phyloP scores from a whole-genome alignment of 2,797 vertebrate genomes.

The Nasua narica region DNA sequence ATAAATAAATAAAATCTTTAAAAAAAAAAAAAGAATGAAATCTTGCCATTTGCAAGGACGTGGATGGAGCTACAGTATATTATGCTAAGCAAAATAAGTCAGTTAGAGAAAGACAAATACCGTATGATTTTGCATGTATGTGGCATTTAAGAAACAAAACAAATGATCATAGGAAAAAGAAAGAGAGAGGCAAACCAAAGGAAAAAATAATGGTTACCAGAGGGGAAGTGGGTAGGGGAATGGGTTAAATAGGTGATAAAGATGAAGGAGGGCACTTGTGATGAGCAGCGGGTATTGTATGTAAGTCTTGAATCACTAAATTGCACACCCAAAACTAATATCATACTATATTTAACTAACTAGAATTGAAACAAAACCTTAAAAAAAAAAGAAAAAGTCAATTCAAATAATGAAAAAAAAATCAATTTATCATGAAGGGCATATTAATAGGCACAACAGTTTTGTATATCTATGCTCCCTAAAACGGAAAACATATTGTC shows the following conservation, averaged over 20 bases:
- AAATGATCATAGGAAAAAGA: not conserved
- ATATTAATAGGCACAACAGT: not conserved
- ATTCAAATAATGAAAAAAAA: constrained; percentile 29
- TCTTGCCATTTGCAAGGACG: not conserved
- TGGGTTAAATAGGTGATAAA: not conserved
- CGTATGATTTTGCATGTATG: not conserved
- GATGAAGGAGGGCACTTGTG: not conserved
- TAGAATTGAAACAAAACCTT: not conserved
- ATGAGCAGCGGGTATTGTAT: not conserved
- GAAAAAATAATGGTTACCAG: not conserved
- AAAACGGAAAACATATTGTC: not conserved
- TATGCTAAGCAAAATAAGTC: not conserved
- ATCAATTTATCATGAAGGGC: not conserved
- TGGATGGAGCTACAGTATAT: not conserved
- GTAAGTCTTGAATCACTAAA: not conserved
- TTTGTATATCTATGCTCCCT: not conserved
- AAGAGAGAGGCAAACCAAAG: not conserved
- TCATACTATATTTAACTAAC: not conserved
- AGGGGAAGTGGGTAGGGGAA: not conserved
- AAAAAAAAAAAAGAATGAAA: not conserved
- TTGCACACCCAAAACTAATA: not conserved
- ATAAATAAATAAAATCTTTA: too few relatives aligned
- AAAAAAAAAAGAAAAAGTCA: not conserved
- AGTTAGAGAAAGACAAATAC: not conserved
- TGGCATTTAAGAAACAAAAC: not conserved